Conservation (phyloP, 2,888 invertebrate species). For the Phortica okadai region DNA sequence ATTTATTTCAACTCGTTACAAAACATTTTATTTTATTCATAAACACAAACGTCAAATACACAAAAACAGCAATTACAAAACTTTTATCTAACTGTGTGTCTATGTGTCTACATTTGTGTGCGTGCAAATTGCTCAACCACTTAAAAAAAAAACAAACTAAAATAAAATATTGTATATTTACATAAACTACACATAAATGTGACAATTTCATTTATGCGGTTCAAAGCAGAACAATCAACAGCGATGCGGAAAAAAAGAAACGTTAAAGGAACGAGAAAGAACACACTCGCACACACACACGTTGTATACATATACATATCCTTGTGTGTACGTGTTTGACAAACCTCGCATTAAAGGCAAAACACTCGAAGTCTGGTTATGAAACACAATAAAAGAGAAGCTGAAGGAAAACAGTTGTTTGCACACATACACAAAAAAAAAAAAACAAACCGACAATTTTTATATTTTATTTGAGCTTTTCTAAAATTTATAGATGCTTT, state of each 20-base stretch:
- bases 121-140: not conserved
- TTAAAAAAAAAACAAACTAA: slow-evolving; percentile 9
- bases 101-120: not conserved
- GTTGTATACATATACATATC: too few relatives aligned
- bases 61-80: slow-evolving; percentile 7
- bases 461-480: slow-evolving; percentile 68
- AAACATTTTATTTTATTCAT: not conserved
- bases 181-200: slow-evolving; percentile 68
- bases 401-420: not conserved
- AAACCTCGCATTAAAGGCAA: too few relatives aligned
- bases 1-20: not conserved
- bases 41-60: slow-evolving; percentile 17
- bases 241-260: not conserved
- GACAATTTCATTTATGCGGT: slow-evolving; percentile 59
- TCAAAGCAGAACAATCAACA: not conserved
- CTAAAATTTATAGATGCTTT: slow-evolving; percentile 67
- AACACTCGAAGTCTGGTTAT: slow-evolving; percentile 37
- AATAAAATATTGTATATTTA: slow-evolving; percentile 48
- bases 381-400: slow-evolving; percentile 2
- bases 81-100: not conserved
- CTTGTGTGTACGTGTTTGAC: too few relatives aligned
- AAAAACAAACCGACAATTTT: slow-evolving; percentile 24
- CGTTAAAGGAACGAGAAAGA: slow-evolving; percentile 58
- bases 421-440: not conserved
- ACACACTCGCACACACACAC: slow-evolving; percentile 28